Conservation (phyloP, 1,140 invertebrate genomes). For the Zaprionus lachaisei region DNA sequence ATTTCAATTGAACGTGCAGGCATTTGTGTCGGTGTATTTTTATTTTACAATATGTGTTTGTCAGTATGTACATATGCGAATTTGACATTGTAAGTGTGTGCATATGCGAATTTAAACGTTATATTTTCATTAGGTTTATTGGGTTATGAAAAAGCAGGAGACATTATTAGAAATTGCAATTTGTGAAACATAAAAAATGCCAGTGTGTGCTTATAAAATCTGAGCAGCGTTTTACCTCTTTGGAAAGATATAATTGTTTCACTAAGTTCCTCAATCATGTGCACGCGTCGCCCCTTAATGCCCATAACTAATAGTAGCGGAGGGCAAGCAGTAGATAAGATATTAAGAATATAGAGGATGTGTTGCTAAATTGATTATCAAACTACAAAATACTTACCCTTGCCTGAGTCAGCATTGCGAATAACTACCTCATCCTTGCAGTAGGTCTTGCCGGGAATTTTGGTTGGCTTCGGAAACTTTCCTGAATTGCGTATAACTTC, state of each 20-base stretch:
- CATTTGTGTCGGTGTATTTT: conserved; percentile 3
- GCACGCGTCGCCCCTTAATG: conserved; percentile 97
- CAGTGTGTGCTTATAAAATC: conserved; percentile 14
- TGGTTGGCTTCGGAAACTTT: conserved; percentile 94
- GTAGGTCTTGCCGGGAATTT: conserved; percentile 95
- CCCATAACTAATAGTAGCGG: conserved; percentile 92
- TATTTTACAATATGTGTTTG: neutral
- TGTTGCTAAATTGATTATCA: neutral
- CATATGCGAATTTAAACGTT: neutral
- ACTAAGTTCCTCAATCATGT: conserved; percentile 98
- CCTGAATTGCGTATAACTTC: conserved; percentile 94
- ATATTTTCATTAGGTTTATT: neutral
- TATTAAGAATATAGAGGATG: neutral
- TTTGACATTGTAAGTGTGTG: conserved; percentile 1
- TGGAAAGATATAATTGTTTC: conserved; percentile 99
- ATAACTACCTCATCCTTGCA: conserved; percentile 97
- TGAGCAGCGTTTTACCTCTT: conserved; percentile 91
- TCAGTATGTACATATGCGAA: neutral
- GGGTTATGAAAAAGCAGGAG: conserved; percentile 1
- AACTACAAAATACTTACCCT: conserved; percentile 88
- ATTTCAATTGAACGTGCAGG: conserved; percentile 25
- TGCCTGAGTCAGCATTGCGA: conserved; percentile 96
- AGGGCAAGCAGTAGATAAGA: conserved; percentile 21
- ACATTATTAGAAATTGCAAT: neutral
- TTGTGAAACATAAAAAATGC: neutral